Conservation (phyloP, 1,140 invertebrate genomes). For the Megalonaias nervosa region DNA sequence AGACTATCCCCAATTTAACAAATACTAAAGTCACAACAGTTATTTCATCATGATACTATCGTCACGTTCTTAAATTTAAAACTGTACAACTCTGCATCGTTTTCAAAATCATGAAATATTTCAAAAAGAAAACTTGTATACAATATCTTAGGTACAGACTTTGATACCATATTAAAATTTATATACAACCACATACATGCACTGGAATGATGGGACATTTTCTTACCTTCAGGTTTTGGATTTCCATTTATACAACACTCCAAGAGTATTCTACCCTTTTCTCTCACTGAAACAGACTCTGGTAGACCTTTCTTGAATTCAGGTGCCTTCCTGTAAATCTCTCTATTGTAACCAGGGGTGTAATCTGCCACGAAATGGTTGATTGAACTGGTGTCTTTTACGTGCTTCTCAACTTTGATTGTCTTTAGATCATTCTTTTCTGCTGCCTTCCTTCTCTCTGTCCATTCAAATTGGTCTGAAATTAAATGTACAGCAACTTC, state of each 20-base stretch:
- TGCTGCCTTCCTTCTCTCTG: no score
- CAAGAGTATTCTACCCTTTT: constrained; percentile 20
- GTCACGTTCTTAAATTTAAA: background rate
- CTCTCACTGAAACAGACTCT: constrained; percentile 11
- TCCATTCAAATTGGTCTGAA: no score
- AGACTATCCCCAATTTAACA: no score
- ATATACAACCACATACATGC: no score
- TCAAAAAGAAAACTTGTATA: no score
- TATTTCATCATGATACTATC: background rate
- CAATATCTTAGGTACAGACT: no score
- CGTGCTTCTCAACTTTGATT: no score
- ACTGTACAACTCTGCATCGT: background rate
- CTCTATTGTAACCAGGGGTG: constrained; percentile 2
- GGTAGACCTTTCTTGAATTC: constrained; percentile 18
- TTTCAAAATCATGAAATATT: no score
- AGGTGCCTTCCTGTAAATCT: background rate
- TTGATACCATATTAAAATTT: no score
- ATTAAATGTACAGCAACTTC: no score
- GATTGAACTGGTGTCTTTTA: no score
- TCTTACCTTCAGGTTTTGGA: constrained; percentile 23
- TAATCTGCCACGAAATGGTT: background rate
- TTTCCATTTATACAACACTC: constrained; percentile 17
- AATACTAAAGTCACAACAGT: background rate
- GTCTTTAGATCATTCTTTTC: no score
- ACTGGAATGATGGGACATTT: background rate